Evolutionary conservation across 2,113 vertebrate species (phyloP).

Genomic region (Malurus melanocephalus): DNA sequence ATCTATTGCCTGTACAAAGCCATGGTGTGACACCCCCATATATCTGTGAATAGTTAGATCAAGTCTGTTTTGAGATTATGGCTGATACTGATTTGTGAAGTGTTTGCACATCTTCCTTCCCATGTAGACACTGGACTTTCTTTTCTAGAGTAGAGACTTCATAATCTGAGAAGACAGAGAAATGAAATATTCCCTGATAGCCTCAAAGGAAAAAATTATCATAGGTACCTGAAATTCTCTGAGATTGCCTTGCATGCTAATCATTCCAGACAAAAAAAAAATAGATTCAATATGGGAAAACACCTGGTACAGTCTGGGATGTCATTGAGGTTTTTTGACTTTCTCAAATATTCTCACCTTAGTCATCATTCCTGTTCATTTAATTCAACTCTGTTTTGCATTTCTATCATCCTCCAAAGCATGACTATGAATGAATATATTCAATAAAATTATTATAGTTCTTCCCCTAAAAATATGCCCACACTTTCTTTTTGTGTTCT

Average conservation of each 20-base stretch:
- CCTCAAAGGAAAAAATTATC: neutral
- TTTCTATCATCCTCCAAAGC: neutral
- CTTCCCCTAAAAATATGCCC: neutral
- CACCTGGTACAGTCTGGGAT: neutral
- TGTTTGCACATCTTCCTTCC: neutral
- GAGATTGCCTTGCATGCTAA: neutral
- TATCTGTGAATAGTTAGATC: neutral
- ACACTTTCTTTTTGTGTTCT: neutral
- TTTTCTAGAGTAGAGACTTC: neutral
- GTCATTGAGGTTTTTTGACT: neutral
- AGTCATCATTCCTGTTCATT: neutral
- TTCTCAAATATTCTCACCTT: neutral
- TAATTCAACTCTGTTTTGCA: neutral
- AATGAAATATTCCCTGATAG: neutral
- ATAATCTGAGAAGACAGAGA: neutral
- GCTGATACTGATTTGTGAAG: neutral
- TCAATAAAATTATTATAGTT: neutral
- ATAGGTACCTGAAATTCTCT: neutral
- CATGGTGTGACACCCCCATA: neutral
- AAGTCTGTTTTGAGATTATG: neutral
- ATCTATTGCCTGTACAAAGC: neutral
- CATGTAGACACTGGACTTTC: neutral
- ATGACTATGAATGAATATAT: neutral
- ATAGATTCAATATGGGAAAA: neutral
- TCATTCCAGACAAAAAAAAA: neutral